Evolutionary conservation across 2,113 vertebrate species (phyloP).

Genomic region (Chauna torquata): DNA sequence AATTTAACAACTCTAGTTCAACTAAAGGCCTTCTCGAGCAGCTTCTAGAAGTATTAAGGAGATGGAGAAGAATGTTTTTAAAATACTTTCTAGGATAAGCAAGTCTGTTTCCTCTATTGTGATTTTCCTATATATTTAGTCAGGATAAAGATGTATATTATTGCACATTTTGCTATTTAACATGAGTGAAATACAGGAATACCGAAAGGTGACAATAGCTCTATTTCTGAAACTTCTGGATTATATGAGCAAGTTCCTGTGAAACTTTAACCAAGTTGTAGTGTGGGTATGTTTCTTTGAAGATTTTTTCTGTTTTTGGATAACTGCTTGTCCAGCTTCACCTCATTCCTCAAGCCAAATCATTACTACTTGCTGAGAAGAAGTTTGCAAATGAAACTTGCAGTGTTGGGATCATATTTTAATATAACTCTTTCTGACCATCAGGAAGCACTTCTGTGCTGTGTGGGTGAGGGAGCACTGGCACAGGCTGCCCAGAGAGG

Average conservation of each 20-base stretch:
- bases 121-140: not conserved
- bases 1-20: constrained; percentile 24
- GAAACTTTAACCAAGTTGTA: not conserved
- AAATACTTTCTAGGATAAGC: not conserved
- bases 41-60: not conserved
- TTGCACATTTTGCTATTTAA: not conserved
- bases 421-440: not conserved
- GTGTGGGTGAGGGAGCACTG: not conserved
- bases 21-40: not conserved
- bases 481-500: not conserved
- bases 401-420: not conserved
- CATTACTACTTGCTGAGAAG: not conserved
- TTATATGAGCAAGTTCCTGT: not conserved
- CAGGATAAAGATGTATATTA: not conserved
- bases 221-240: not conserved
- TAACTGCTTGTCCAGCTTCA: not conserved
- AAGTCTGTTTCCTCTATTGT: not conserved
- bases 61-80: not conserved
- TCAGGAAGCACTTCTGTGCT: not conserved
- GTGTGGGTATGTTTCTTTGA: not conserved
- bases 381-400: not conserved
- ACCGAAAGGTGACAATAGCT: not conserved
- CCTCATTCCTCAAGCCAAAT: not conserved
- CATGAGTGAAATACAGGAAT: not conserved
- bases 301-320: not conserved